Conservation (phyloP, 2,797 vertebrate species). For the Falco peregrinus region DNA sequence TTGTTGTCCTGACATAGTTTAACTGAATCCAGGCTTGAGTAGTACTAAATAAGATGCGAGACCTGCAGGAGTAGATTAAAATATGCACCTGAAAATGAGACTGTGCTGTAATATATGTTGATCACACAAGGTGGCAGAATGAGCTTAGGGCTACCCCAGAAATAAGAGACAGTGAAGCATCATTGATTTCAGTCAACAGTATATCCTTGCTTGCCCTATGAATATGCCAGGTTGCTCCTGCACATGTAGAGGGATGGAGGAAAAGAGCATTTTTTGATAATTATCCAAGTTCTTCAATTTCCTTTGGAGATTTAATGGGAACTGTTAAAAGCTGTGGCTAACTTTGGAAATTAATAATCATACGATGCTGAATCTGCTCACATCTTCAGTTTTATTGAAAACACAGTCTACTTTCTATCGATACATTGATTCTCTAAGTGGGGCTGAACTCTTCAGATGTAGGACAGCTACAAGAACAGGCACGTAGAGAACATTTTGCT, state of each 20-base stretch:
- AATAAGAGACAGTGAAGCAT: not conserved
- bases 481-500: constrained; percentile 64
- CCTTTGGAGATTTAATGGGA: constrained; percentile 45
- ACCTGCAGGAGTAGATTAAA: not conserved
- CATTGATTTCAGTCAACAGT: not conserved
- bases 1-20: not conserved
- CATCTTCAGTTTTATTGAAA: constrained; percentile 69
- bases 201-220: constrained; percentile 6
- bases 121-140: constrained; percentile 82
- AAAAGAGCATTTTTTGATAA: constrained; percentile 26
- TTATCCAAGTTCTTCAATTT: constrained; percentile 45
- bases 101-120: constrained; percentile 72
- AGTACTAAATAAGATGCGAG: not conserved
- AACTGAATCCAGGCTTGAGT: not conserved
- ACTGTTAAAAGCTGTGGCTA: constrained; percentile 49
- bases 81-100: constrained; percentile 4
- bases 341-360: constrained; percentile 58
- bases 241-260: not conserved
- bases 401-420: constrained; percentile 44
- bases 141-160: constrained; percentile 56
- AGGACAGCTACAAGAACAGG: constrained; percentile 67
- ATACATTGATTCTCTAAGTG: constrained; percentile 71
- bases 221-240: not conserved
- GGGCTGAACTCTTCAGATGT: constrained; percentile 41
- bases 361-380: not conserved